A percentile compares a stretch with the other conserved stretches of the same genome.
Conservation (phyloP, 1,140 invertebrate genomes). For the Drosophila parvula region DNA sequence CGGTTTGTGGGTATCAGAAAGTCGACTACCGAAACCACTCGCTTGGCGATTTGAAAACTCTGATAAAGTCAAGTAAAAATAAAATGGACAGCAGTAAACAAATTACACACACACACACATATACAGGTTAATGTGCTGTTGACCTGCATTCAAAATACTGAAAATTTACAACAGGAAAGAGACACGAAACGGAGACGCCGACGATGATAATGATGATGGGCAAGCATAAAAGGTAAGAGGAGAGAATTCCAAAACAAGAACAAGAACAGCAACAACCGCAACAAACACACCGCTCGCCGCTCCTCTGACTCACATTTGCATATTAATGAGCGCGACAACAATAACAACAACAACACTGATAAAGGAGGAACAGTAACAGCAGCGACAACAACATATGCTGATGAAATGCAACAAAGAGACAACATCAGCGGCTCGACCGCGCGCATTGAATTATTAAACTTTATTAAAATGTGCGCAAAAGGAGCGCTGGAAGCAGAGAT, state of each 20-base stretch:
- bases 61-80: slow-evolving; percentile 30
- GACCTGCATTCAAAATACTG: slow-evolving; percentile 61
- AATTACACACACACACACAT: slow-evolving; percentile 22
- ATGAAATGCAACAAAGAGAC: slow-evolving; percentile 67
- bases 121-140: slow-evolving; percentile 52
- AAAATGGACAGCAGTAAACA: slow-evolving; percentile 40
- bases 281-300: slow-evolving; percentile 13
- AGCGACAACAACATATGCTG: slow-evolving; percentile 35
- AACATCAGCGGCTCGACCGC: slow-evolving; percentile 46
- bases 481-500: slow-evolving; percentile 20
- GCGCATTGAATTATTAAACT: slow-evolving; percentile 63
- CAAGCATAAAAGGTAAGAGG: slow-evolving; percentile 32
- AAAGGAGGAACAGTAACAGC: slow-evolving; percentile 27
- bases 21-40: slow-evolving; percentile 19
- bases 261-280: slow-evolving; percentile 28
- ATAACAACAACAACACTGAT: slow-evolving; percentile 24
- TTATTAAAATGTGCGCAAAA: slow-evolving; percentile 61
- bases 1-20: slow-evolving; percentile 14
- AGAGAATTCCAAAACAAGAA: slow-evolving; percentile 20
- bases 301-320: slow-evolving; percentile 66
- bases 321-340: slow-evolving; percentile 63
- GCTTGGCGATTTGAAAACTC: slow-evolving; percentile 43
- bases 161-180: slow-evolving; percentile 59
- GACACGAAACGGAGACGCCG: slow-evolving; percentile 37
- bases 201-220: slow-evolving; percentile 36